Conservation (phyloP, 37 sponge, comb jelly and placozoan genomes). For the Chondrosia reniformis region DNA sequence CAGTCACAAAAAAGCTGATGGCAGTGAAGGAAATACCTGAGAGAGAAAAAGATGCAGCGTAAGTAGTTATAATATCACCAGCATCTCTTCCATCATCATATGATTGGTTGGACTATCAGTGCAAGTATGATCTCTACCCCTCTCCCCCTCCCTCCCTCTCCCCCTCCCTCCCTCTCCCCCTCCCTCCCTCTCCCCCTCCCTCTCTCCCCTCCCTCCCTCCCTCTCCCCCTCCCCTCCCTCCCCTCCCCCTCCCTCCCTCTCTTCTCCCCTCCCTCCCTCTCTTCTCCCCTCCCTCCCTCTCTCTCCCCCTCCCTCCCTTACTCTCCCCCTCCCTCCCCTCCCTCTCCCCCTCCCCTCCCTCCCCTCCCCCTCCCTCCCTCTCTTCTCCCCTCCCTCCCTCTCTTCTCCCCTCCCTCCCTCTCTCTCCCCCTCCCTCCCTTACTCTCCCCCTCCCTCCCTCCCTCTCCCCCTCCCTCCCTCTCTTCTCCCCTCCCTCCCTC, state of each 20-base stretch:
- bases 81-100: too few relatives aligned
- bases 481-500: not conserved
- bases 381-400: not conserved
- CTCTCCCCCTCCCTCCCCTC: too few relatives aligned
- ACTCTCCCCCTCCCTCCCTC: not conserved
- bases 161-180: not conserved
- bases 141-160: not conserved
- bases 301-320: too few relatives aligned
- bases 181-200: not conserved
- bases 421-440: not conserved
- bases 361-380: not conserved
- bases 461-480: not conserved
- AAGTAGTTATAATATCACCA: too few relatives aligned
- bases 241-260: not conserved
- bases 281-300: not conserved
- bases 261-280: not conserved
- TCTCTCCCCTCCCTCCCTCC: too few relatives aligned
- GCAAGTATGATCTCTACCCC: not conserved
- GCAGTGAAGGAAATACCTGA: conserved; percentile 90
- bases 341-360: not conserved
- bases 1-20: conserved; percentile 71
- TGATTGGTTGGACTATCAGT: not conserved
- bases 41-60: conserved; percentile 44
- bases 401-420: not conserved
- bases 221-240: too few relatives aligned